Conservation (phyloP, 2,888 invertebrate species). For the Drosophila longiperda region DNA sequence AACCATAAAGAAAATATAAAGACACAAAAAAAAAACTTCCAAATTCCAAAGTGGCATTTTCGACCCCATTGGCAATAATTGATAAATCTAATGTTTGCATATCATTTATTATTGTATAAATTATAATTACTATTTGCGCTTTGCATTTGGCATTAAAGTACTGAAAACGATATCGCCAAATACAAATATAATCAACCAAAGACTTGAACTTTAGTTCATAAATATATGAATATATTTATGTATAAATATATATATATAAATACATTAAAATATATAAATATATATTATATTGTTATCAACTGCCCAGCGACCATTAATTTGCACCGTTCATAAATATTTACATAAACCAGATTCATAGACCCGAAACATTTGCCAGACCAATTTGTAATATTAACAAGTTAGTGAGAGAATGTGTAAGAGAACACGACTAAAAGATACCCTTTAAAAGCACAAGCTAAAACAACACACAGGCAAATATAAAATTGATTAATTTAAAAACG, state of each 20-base stretch:
- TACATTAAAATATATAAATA: neutral
- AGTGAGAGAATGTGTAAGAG: neutral
- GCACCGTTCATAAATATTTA: constrained; percentile 61
- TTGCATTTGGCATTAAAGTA: constrained; percentile 26
- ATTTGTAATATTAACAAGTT: constrained; percentile 53
- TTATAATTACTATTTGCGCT: constrained; percentile 45
- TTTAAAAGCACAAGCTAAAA: neutral
- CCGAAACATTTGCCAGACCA: constrained; percentile 48
- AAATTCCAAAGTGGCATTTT: constrained; percentile 65
- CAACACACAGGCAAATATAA: neutral
- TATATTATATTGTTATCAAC: constrained; percentile 1
- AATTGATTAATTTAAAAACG: neutral
- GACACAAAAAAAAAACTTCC: neutral
- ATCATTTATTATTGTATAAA: constrained; percentile 60
- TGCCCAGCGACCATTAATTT: constrained; percentile 43
- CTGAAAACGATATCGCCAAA: constrained; percentile 8
- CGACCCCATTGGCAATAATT: constrained; percentile 57
- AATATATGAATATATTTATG: neutral
- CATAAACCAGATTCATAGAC: constrained; percentile 55
- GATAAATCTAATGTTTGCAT: constrained; percentile 70
- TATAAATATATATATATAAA: neutral
- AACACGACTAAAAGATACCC: constrained; percentile 9
- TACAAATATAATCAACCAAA: neutral
- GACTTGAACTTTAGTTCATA: constrained; percentile 10
- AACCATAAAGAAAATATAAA: neutral